phyloP scores from a whole-genome alignment of 1,140 invertebrate species.

The Drosophila truncata region DNA sequence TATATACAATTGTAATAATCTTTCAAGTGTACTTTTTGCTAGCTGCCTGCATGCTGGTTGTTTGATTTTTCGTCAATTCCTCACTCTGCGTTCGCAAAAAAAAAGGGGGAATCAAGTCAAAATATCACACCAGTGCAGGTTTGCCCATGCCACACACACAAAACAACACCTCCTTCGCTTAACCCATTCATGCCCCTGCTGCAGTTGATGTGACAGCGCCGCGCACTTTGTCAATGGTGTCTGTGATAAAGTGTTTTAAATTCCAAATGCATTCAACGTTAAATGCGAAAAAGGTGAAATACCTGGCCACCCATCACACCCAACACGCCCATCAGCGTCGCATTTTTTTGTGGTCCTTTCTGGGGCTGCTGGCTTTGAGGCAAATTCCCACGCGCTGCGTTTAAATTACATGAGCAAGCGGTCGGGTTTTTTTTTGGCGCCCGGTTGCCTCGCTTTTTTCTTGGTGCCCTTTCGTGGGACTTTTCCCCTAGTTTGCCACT shows the following conservation, averaged over 20 bases:
- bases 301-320: slow-evolving; percentile 29
- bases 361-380: slow-evolving; percentile 25
- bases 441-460: slow-evolving; percentile 4
- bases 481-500: slow-evolving; percentile 60
- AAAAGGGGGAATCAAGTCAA: slow-evolving; percentile 53
- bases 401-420: slow-evolving; percentile 70
- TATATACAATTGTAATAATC: neutral
- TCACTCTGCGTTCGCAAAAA: slow-evolving; percentile 30
- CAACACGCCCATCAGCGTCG: slow-evolving; percentile 15
- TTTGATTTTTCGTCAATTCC: slow-evolving; percentile 71
- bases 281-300: slow-evolving; percentile 69
- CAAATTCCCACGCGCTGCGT: slow-evolving; percentile 67
- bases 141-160: slow-evolving; percentile 18
- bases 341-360: slow-evolving; percentile 40
- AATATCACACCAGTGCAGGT: slow-evolving; percentile 57
- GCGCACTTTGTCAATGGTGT: slow-evolving; percentile 78
- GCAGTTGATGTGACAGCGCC: slow-evolving; percentile 76
- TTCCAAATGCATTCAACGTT: slow-evolving; percentile 80
- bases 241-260: slow-evolving; percentile 82
- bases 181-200: slow-evolving; percentile 17
- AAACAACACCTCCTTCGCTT: slow-evolving; percentile 9
- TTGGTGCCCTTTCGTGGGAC: slow-evolving; percentile 23
- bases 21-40: slow-evolving; percentile 1
- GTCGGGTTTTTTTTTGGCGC: slow-evolving; percentile 29
- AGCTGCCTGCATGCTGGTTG: slow-evolving; percentile 34